These are phyloP conservation scores for Amiota mariae DNA, from an alignment of 2,888 invertebrate genomes.

Conservation along the genomic window DNA sequence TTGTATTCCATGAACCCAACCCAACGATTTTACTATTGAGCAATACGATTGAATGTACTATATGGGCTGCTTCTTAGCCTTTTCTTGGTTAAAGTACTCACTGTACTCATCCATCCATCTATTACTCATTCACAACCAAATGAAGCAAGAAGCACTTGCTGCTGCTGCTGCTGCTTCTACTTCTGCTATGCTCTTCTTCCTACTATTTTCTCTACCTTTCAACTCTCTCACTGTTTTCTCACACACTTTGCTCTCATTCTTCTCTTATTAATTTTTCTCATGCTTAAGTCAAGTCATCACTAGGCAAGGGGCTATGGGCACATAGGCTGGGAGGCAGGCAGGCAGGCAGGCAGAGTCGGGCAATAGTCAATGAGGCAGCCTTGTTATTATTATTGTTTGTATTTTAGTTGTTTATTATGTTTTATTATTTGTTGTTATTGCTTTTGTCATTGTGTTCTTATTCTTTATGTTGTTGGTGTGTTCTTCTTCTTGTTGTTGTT, in stretches of 20 bases:
- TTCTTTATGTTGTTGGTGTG: neutral
- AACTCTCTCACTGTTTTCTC: neutral
- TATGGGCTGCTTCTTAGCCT: neutral
- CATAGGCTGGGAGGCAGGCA: too few relatives aligned
- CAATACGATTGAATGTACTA: too few relatives aligned
- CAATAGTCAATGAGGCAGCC: too few relatives aligned
- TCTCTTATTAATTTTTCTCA: too few relatives aligned
- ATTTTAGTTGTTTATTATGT: conserved; percentile 19
- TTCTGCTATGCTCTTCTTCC: too few relatives aligned
- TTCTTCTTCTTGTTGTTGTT: conserved; percentile 5
- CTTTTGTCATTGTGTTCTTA: neutral
- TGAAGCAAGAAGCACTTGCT: neutral
- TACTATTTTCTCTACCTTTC: neutral
- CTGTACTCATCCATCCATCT: neutral
- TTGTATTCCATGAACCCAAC: too few relatives aligned
- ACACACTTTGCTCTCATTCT: too few relatives aligned
- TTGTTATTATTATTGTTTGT: conserved; percentile 7
- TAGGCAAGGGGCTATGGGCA: too few relatives aligned
- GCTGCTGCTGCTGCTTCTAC: neutral
- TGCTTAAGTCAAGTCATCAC: too few relatives aligned
- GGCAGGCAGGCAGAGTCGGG: too few relatives aligned
- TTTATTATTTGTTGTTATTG: conserved; percentile 14
- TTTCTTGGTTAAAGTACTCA: too few relatives aligned
- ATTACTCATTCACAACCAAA: neutral
- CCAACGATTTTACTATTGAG: too few relatives aligned